Base-by-base conservation (phyloP, 2,888 invertebrate genomes). In the Mythimna impura region DNA sequence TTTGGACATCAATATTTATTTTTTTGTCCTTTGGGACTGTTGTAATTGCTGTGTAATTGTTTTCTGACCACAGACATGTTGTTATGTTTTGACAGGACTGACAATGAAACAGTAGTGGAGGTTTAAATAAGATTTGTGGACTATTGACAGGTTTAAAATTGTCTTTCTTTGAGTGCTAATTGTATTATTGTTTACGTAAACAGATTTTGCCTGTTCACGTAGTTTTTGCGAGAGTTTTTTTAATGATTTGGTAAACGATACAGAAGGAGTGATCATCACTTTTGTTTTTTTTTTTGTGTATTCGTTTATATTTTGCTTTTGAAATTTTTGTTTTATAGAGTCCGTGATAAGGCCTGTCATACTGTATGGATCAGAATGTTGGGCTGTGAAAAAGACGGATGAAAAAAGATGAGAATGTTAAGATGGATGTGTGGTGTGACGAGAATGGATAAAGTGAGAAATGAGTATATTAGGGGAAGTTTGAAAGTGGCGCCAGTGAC, bases 31-130 rank as follows among this genome's bases (percentile, higher is more conserved):
- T 86, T 80, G 71, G 87, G 88, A 77, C 85, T 80, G 87, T 90
- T 91, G 89, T 93, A 92, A 92, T 92, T 91, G 89, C 76, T 87
- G 76, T 87, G 88, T 93, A 92, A 93, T 94, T 94, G 92, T 93
- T 92, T 92, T 89, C 83, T 87, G 87, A 89, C 90, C 88, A 91
- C 88, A 88, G 89, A 85, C 82, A 84, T 88, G 86, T 91, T 90
- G 90, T 90, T 88, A 80, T 92, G 89, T 93, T 93, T 90, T 92
- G 93, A 92, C 91, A 78, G 80, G 62, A 69, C 71, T 69, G 78
- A 89, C 89, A 89, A 89, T 86, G 84, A 83, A 84, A 88, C 89
- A 88, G 88, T 87, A 85, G 88, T 66, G 73, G 80, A 65, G 76
- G 62, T 78, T 84, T 86, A 82, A 80, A 82, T 65, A 87, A 88